Percentiles rank a stretch among this genome's conserved stretches.
Evolutionary conservation across 2,888 invertebrate genomes (phyloP).

Genomic region (Morinoia aosen): DNA sequence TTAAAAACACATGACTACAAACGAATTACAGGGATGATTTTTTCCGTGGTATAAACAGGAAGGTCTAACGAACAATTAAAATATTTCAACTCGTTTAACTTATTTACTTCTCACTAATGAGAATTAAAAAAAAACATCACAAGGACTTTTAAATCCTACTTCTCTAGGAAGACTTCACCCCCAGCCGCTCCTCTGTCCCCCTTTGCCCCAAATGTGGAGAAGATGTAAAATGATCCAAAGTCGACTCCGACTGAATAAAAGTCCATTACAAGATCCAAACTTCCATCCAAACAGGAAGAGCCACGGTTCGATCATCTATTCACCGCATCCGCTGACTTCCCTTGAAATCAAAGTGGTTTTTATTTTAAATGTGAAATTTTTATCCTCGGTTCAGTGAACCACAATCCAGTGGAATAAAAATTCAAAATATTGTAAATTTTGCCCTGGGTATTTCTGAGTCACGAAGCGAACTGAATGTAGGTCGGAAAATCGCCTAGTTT

Average conservation of each 20-base stretch:
- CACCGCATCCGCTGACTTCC: not conserved
- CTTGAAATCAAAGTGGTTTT: not conserved
- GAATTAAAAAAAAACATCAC: not conserved
- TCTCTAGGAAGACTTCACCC: not conserved
- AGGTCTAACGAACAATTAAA: too few relatives aligned
- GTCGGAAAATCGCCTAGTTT: not conserved
- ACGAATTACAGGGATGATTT: too few relatives aligned
- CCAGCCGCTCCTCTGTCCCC: not conserved
- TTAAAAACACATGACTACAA: too few relatives aligned
- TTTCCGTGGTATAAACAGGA: too few relatives aligned
- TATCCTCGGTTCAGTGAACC: not conserved
- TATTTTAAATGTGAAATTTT: not conserved
- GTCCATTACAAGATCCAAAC: not conserved
- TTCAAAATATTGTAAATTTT: not conserved
- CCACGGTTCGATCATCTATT: conserved; percentile 1
- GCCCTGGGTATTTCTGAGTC: not conserved
- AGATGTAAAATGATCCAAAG: not conserved
- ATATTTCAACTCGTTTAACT: too few relatives aligned
- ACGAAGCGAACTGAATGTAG: not conserved
- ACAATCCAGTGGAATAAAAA: not conserved
- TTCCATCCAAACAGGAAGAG: conserved; percentile 12
- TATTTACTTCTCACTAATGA: not conserved
- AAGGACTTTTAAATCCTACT: not conserved
- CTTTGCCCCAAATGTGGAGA: not conserved
- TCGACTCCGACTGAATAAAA: not conserved